Evolutionary conservation across 2,888 invertebrate genomes (phyloP).

Genomic region (Ptilodon capucinus): DNA sequence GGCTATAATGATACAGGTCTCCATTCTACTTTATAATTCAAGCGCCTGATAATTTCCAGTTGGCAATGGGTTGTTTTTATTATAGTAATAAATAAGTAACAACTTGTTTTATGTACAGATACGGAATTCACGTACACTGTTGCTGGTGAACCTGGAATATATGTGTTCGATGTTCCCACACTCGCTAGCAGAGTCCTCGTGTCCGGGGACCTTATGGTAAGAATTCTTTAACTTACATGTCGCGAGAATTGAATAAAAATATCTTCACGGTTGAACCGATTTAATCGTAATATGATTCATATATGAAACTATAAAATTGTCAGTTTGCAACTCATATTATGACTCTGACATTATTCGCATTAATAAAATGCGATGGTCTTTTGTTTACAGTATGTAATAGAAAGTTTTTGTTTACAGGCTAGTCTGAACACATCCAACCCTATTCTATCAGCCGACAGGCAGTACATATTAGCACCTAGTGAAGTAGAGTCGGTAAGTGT

Average conservation of each 20-base stretch:
- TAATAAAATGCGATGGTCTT: too few species aligned
- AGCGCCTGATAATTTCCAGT: not conserved
- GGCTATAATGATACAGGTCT: too few species aligned
- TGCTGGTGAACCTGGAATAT: slow-evolving; percentile 65
- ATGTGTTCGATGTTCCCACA: slow-evolving; percentile 71
- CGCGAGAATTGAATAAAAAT: too few species aligned
- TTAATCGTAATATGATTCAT: too few species aligned
- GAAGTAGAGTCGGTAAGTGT: slow-evolving; percentile 68
- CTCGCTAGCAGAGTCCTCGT: slow-evolving; percentile 58
- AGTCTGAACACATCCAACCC: slow-evolving; percentile 66
- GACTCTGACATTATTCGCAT: too few species aligned
- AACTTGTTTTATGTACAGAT: slow-evolving; percentile 53
- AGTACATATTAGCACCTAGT: slow-evolving; percentile 69
- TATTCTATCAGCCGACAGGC: slow-evolving; percentile 68
- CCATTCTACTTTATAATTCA: too few species aligned
- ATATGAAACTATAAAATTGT: too few species aligned
- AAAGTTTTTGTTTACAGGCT: slow-evolving; percentile 47
- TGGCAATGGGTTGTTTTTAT: not conserved
- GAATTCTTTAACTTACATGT: not conserved
- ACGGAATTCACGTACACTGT: slow-evolving; percentile 79
- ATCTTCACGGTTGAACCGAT: too few species aligned
- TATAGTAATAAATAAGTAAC: not conserved
- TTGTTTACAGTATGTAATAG: not conserved
- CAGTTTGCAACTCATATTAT: too few species aligned
- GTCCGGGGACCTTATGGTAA: slow-evolving; percentile 70